Evolutionary conservation across 2,113 vertebrate species (phyloP).

Genomic region (Xiphophorus hellerii): DNA sequence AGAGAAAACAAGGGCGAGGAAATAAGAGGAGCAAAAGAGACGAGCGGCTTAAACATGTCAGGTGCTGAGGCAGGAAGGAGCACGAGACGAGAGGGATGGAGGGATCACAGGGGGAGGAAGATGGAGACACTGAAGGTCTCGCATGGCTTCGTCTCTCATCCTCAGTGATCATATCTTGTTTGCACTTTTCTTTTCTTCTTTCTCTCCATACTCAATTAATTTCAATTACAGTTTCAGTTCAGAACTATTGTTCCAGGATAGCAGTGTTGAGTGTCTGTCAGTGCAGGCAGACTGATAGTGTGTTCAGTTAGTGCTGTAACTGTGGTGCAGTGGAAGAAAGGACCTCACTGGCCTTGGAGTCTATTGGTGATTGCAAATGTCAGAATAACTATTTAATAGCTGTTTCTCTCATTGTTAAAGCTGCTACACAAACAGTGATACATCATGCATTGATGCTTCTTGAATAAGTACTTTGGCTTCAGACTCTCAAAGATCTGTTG

Average conservation of each 20-base stretch:
- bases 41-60: constrained; percentile 32
- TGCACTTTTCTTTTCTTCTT: constrained; percentile 18
- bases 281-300: constrained; percentile 13
- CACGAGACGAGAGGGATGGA: constrained; percentile 26
- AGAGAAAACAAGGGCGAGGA: constrained; percentile 54
- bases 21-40: constrained; percentile 40
- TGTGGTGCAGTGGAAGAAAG: neutral
- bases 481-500: neutral
- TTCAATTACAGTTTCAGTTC: constrained; percentile 33
- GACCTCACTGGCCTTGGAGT: neutral
- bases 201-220: constrained; percentile 41
- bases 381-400: neutral
- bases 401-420: neutral
- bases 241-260: constrained; percentile 15
- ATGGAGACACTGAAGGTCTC: constrained; percentile 48
- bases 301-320: neutral
- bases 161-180: constrained; percentile 35
- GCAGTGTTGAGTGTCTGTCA: constrained; percentile 5
- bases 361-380: neutral
- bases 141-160: constrained; percentile 34
- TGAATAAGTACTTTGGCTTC: neutral
- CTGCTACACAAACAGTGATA: no score
- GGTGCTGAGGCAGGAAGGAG: constrained; percentile 21
- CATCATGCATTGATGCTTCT: neutral
- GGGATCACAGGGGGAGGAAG: constrained; percentile 23